phyloP scores from a whole-genome alignment of 2,113 vertebrate genomes.

The Callorhinus ursinus region DNA sequence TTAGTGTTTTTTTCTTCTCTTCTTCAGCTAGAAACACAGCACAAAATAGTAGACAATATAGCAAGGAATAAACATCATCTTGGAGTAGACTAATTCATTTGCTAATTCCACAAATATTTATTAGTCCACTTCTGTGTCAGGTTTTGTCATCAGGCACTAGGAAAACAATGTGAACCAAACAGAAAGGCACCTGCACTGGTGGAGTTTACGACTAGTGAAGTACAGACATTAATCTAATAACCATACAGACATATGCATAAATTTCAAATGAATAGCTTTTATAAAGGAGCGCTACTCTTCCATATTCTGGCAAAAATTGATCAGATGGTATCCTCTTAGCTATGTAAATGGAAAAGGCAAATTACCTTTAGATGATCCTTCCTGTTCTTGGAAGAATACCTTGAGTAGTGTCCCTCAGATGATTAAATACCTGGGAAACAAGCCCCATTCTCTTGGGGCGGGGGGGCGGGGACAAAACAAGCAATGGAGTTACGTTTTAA shows the following conservation, averaged over 20 bases:
- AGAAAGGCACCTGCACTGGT: neutral
- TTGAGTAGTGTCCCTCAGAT: neutral
- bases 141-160: neutral
- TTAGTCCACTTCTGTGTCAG: neutral
- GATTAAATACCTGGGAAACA: neutral
- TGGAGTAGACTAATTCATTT: neutral
- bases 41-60: neutral
- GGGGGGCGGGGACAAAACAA: neutral
- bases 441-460: neutral
- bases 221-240: neutral
- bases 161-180: neutral
- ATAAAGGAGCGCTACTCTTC: neutral
- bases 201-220: neutral
- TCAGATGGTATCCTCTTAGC: neutral
- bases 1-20: neutral
- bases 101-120: neutral
- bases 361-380: conserved; percentile 1
- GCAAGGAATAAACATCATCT: neutral
- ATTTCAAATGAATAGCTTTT: conserved; percentile 26
- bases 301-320: neutral
- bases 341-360: conserved; percentile 8
- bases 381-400: conserved; percentile 8
- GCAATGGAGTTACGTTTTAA: neutral
- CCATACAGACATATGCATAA: neutral
- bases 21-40: neutral